Percentiles rank a stretch among this genome's conserved stretches.
Conservation (phyloP, 1,140 invertebrate species). For the Lerema accius region DNA sequence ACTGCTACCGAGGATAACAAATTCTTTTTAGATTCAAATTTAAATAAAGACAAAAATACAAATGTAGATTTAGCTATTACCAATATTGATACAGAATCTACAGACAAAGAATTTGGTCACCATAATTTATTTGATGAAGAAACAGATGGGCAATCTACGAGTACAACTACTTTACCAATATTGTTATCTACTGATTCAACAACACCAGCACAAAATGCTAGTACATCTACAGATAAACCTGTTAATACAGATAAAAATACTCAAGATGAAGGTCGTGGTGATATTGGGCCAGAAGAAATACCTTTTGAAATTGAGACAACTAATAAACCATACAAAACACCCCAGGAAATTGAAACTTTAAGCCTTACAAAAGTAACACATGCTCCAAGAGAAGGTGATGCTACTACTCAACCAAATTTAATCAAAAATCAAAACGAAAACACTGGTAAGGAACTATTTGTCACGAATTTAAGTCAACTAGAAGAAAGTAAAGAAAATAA, state of each 20-base stretch:
- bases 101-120: constrained; percentile 3
- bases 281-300: constrained; percentile 50
- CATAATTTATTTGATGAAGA: constrained; percentile 18
- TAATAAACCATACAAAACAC: constrained; percentile 39
- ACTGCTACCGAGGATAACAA: constrained; percentile 12
- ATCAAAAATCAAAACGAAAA: constrained; percentile 3
- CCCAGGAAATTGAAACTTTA: constrained; percentile 44
- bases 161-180: constrained; percentile 1
- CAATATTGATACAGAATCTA: neutral
- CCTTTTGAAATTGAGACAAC: constrained; percentile 1
- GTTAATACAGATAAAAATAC: neutral
- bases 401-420: neutral
- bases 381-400: constrained; percentile 1
- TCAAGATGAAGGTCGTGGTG: constrained; percentile 46
- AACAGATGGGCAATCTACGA: neutral
- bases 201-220: constrained; percentile 1
- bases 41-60: too few species aligned
- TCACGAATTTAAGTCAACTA: neutral
- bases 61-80: too few species aligned
- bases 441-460: constrained; percentile 3
- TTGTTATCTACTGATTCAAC: neutral
- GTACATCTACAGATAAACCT: neutral
- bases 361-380: constrained; percentile 34
- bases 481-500: constrained; percentile 6
- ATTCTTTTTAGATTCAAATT: neutral